These are phyloP conservation scores for Platichthys stellatus DNA, from an alignment of 2,113 vertebrate species.

Conservation along the genomic window DNA sequence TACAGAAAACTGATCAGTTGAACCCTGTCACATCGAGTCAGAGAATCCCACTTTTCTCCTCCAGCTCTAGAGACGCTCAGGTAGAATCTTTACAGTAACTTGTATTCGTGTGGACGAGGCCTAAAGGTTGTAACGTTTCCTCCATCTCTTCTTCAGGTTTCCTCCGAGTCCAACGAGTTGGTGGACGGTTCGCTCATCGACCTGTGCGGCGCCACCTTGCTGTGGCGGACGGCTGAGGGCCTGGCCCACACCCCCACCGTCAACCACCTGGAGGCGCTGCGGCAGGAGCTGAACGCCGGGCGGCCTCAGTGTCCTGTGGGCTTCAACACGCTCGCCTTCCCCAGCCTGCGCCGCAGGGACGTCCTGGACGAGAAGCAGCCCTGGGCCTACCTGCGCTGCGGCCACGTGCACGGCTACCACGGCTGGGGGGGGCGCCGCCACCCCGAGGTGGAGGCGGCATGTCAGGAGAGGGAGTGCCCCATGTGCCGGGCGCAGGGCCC, in stretches of 20 bases:
- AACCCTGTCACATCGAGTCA: too few relatives aligned
- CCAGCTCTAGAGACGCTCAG: too few relatives aligned
- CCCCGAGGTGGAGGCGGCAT: conserved; percentile 68
- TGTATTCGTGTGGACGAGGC: background rate
- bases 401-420: conserved; percentile 95
- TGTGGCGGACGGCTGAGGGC: conserved; percentile 94
- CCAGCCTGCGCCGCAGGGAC: conserved; percentile 91
- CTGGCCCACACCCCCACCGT: conserved; percentile 89
- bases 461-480: conserved; percentile 92
- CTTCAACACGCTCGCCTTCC: conserved; percentile 94
- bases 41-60: too few relatives aligned
- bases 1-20: too few relatives aligned
- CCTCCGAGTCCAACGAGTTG: conserved; percentile 91
- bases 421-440: conserved; percentile 85
- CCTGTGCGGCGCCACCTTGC: conserved; percentile 92
- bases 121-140: background rate
- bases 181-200: conserved; percentile 94
- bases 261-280: conserved; percentile 92
- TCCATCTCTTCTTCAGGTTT: conserved; percentile 81
- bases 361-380: conserved; percentile 91
- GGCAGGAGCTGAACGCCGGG: conserved; percentile 93
- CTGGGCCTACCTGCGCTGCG: conserved; percentile 94
- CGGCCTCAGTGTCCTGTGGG: conserved; percentile 96
- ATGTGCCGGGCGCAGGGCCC: conserved; percentile 92
- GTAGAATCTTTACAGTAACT: background rate